A percentile compares a stretch with the other conserved stretches of the same genome.
These are phyloP conservation scores for Trachymyrmex septentrionalis DNA, from an alignment of 1,140 invertebrate species.

Conservation along the genomic window DNA sequence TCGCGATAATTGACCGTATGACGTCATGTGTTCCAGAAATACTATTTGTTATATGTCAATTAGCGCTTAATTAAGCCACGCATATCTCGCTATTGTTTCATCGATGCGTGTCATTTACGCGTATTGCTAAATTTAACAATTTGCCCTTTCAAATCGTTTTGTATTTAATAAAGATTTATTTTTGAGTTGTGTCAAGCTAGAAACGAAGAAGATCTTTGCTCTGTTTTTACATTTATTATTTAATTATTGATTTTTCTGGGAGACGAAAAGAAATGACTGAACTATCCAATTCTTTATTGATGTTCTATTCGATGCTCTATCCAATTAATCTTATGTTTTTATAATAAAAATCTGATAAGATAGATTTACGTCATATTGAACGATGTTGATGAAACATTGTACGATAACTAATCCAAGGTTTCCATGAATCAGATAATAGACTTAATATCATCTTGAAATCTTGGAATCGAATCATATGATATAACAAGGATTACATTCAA, in stretches of 20 bases:
- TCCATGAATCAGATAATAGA: neutral
- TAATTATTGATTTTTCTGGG: neutral
- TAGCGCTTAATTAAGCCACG: conserved; percentile 79
- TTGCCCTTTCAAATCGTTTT: neutral
- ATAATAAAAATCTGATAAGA: neutral
- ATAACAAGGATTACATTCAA: neutral
- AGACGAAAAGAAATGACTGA: neutral
- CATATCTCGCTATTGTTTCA: conserved; percentile 56
- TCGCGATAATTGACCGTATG: conserved; percentile 41
- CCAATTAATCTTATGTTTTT: neutral
- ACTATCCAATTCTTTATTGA: neutral
- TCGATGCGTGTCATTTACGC: conserved; percentile 64
- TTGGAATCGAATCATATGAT: neutral
- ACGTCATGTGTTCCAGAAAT: conserved; percentile 68
- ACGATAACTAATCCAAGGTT: neutral
- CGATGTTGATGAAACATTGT: neutral
- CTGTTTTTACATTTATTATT: neutral
- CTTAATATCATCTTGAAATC: neutral
- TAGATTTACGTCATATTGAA: neutral
- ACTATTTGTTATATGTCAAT: conserved; percentile 82
- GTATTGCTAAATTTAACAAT: conserved; percentile 20
- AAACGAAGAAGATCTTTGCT: neutral
- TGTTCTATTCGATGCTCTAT: neutral
- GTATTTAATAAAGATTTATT: neutral
- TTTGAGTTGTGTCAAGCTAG: neutral